These are phyloP conservation scores for Cantharis flavilabris DNA, from an alignment of 2,888 invertebrate species.

Conservation along the genomic window DNA sequence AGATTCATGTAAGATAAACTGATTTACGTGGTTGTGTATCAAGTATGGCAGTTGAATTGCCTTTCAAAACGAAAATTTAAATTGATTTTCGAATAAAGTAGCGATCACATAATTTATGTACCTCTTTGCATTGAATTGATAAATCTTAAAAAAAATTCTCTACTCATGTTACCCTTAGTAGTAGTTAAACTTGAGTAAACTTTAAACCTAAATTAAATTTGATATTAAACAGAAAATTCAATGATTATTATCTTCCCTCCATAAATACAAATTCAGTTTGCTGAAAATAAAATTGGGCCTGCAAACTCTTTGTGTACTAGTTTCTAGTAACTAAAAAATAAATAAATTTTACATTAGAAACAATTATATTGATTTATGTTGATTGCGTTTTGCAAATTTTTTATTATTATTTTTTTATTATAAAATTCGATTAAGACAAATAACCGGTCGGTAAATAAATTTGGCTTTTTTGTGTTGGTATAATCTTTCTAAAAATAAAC, in stretches of 20 bases:
- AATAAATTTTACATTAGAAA: neutral
- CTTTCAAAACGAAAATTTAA: neutral
- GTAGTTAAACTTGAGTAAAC: neutral
- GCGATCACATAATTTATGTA: too few relatives aligned
- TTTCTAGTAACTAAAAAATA: neutral
- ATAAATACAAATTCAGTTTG: neutral
- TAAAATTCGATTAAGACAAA: neutral
- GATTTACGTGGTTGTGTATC: neutral
- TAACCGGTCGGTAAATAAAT: neutral
- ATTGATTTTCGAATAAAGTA: neutral
- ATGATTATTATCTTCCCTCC: neutral
- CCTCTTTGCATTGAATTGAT: too few relatives aligned
- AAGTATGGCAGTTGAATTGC: neutral
- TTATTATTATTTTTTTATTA: neutral
- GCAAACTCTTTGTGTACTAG: neutral
- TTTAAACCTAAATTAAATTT: neutral
- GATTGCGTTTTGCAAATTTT: neutral
- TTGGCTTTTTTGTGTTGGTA: neutral
- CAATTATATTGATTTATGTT: neutral
- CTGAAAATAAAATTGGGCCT: neutral
- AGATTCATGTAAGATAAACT: neutral
- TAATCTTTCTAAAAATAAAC: neutral
- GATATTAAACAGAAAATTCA: neutral
- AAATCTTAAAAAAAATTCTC: too few relatives aligned
- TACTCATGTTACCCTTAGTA: too few relatives aligned